Conservation (phyloP, 2,113 vertebrate species). For the Phalacrocorax carbo region DNA sequence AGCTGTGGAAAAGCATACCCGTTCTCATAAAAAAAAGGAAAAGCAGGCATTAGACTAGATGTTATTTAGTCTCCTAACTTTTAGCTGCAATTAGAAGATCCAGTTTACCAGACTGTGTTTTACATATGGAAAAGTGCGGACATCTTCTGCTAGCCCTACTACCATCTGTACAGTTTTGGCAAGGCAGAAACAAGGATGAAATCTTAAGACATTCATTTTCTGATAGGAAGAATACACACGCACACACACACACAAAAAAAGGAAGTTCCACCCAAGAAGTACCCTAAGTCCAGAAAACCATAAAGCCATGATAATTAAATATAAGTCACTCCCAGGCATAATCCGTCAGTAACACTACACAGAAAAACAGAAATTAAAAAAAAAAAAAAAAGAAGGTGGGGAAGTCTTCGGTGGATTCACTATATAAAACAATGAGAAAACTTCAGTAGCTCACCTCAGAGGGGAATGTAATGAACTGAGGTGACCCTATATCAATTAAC, state of each 20-base stretch:
- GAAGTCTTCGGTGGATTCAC: neutral
- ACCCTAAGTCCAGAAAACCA: neutral
- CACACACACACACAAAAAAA: too few relatives aligned
- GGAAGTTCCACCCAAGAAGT: neutral
- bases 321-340: neutral
- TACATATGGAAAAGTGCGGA: neutral
- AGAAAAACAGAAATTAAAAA: neutral
- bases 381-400: neutral
- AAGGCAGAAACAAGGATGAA: neutral
- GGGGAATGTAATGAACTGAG: neutral
- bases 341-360: neutral
- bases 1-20: neutral
- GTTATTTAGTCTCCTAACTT: neutral
- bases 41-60: neutral
- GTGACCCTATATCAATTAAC: neutral
- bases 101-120: neutral
- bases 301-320: neutral
- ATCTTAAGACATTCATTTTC: neutral
- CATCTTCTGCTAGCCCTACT: neutral
- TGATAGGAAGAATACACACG: neutral
- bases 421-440: neutral
- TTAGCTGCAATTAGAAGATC: neutral
- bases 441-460: neutral
- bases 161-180: neutral
- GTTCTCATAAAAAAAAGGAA: neutral